A percentile compares a stretch with the other conserved stretches of the same genome.
These are phyloP conservation scores for Phenganax subtilis DNA, from an alignment of 92 coral and sea anemone genomes.

Conservation along the genomic window DNA sequence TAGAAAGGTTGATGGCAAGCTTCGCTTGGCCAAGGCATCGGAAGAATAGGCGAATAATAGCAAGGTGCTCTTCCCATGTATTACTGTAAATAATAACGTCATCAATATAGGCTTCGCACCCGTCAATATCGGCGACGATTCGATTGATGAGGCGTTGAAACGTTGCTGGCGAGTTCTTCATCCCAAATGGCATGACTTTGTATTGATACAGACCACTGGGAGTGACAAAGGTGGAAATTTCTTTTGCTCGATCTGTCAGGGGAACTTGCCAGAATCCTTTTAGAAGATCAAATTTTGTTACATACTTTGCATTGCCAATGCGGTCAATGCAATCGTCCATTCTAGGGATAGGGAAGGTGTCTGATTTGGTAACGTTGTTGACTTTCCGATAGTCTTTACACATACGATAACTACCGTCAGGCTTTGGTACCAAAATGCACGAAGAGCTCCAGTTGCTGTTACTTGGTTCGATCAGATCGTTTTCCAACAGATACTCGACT, in stretches of 20 bases:
- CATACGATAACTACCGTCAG: conserved; percentile 17
- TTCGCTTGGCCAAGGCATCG: conserved; percentile 29
- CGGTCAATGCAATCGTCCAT: conserved; percentile 46
- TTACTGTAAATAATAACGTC: no score
- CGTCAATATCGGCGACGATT: conserved; percentile 18
- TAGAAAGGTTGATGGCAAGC: conserved; percentile 41
- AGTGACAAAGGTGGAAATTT: conserved; percentile 52
- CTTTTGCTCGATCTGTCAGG: conserved; percentile 45
- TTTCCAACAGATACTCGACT: conserved; percentile 31
- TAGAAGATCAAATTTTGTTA: conserved; percentile 42
- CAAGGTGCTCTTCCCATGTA: no score
- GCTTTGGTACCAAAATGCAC: conserved; percentile 43
- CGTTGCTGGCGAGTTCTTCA: conserved; percentile 50
- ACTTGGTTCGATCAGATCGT: conserved; percentile 47
- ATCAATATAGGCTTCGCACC: no score
- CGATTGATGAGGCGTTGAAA: conserved; percentile 50
- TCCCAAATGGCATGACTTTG: conserved; percentile 32
- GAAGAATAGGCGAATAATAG: neutral
- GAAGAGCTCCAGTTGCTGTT: conserved; percentile 50
- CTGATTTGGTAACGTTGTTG: conserved; percentile 7
- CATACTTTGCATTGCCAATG: conserved; percentile 29
- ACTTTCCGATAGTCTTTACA: conserved; percentile 25
- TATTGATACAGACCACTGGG: conserved; percentile 18
- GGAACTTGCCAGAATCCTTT: conserved; percentile 61
- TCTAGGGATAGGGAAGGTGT: conserved; percentile 8